Conservation (phyloP, 2,113 vertebrate species). For the Podarcis muralis region DNA sequence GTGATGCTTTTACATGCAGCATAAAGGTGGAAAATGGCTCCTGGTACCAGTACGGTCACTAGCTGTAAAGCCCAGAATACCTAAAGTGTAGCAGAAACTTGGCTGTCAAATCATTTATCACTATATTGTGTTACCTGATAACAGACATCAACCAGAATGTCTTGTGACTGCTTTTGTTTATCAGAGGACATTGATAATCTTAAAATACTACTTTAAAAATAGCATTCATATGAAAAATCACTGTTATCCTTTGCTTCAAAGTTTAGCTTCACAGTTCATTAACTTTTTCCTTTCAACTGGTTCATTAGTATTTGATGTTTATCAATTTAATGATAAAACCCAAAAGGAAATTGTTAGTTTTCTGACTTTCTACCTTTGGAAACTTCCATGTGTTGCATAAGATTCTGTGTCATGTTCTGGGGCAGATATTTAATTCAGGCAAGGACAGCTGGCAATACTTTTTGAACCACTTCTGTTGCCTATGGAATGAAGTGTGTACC, state of each 20-base stretch:
- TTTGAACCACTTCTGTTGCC: neutral
- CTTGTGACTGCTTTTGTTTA: slow-evolving; percentile 14
- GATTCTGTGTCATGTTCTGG: neutral
- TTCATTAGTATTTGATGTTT: neutral
- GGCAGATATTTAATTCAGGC: neutral
- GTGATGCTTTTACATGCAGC: slow-evolving; percentile 85
- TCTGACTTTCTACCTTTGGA: neutral
- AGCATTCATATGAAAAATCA: slow-evolving; percentile 15
- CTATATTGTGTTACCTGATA: neutral
- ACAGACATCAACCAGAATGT: neutral
- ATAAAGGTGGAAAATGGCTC: slow-evolving; percentile 86
- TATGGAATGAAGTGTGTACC: neutral
- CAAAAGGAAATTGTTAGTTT: neutral
- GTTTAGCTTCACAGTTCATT: neutral
- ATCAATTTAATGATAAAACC: neutral
- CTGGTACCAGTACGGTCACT: slow-evolving; percentile 85
- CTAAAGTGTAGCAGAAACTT: slow-evolving; percentile 71
- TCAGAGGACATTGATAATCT: neutral
- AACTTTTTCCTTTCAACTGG: neutral
- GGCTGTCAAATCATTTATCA: slow-evolving; percentile 38
- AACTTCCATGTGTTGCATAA: neutral
- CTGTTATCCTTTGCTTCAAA: neutral
- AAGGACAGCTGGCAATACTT: neutral
- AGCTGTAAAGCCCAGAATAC: slow-evolving; percentile 88
- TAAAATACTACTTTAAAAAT: neutral